Base-by-base conservation (phyloP, 2,797 vertebrate species). In the Gymnopithys bicolor region DNA sequence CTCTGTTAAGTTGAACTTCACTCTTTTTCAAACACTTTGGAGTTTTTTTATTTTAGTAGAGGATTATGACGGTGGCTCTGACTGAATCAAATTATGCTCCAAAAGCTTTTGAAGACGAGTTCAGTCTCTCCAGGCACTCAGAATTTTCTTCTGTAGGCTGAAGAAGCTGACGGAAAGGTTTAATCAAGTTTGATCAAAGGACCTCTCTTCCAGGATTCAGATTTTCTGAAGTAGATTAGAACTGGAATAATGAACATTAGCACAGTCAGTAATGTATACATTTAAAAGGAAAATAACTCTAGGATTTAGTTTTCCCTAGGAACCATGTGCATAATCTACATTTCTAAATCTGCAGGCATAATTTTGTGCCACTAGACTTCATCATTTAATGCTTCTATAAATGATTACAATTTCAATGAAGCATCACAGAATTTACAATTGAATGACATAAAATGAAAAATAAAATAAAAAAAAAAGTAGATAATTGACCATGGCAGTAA, bases 61-160 rank as follows among this genome's bases (percentile, higher is more conserved):
- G 35, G 94, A 90, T 94, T 90, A 79, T 58, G 39, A 84, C 96
- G 60, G 78, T 51, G 53, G 76, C 59, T 93, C 87, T 95, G 59
- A 83, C 43, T 90, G 76, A 75, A 87, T 84, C 55, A 90, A 95
- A 87, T 92, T 92, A 93, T 58, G n/a, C 32, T 87, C 53, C 63
- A 58, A 95, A 94, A 93, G 52, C 64, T 97, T 94, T 93, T 87
- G 86, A 97, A 96, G 86, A 89, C 39, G 96, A 94, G 19, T 67
- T 90, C 62, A 70, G 58, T 89, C 76, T 96, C 94, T 84, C 66
- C 83, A 81, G 81, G 78, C 41, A 93, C 62, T 66, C 45, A 73
- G 49, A 90, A 86, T 68, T 90, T 33, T 85, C 74, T 92, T 95
- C 37, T 90, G 83, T 41, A 82, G 30, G 19, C 32, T 90, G 49